Evolutionary conservation across 1,140 invertebrate genomes (phyloP), one percentile per base, ranked within the genome.

Genomic region (Nylanderia fulva): DNA sequence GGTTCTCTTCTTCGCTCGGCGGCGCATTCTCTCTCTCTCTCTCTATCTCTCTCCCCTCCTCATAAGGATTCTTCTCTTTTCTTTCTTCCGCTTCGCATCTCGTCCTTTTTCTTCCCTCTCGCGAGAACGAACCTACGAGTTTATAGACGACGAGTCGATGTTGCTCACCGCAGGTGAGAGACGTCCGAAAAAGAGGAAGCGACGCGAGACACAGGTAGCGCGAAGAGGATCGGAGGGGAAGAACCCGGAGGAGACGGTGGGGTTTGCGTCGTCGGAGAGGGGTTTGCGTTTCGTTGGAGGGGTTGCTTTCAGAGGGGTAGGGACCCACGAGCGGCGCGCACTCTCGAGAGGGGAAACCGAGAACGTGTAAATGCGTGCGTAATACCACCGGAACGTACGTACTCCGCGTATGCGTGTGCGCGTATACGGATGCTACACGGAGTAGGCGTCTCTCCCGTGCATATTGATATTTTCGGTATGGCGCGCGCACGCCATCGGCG

Each of bases 401-500:
- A 60, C 33, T 24, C 71, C 36, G 52, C 29, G 15, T n/a, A n/a
- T 58, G 42, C 56, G 42, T 45, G 27, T 18, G 66, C 13, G 21
- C n/a, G n/a, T n/a, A n/a, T 45, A 13, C 42, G 42, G 42, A 45
- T 45, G 45, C 36, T 54, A 60, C 60, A 68, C 68, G 42, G 48
- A 39, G n/a, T n/a, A n/a, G n/a, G 63, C 84, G 79, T 48, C 79
- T 72, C 72, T 82, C 85, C 45, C 82, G 74, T 77, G 85, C 85
- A 90, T 91, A 91, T 91, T 90, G 90, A 90, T 91, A 90, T 90
- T 90, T 87, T 90, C 71, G 87, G 56, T 77, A 71, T 69, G 56
- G 48, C 84, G 60, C 33, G 54, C 24, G 33, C 63, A 66, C 63
- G 21, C 63, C 33, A 79, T 68, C 75, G 29, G 61, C 33, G 54